Evolutionary conservation across 2,113 vertebrate species (phyloP).

Genomic region (Aptenodytes patagonicus): DNA sequence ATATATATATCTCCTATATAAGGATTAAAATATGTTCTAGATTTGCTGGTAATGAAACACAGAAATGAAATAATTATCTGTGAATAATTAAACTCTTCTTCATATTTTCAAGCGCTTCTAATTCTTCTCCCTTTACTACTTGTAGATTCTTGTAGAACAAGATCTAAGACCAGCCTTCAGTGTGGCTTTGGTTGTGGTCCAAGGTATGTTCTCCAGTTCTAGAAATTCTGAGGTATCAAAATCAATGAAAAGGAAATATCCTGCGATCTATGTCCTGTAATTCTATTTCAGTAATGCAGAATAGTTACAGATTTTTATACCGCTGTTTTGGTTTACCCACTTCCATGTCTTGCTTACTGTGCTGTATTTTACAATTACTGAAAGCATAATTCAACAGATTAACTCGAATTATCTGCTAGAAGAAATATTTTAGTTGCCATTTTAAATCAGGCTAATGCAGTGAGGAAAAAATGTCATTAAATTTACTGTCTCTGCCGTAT

Average conservation of each 20-base stretch:
- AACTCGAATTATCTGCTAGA: not conserved
- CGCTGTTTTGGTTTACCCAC: not conserved
- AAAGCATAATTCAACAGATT: not conserved
- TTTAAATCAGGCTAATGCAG: conserved; percentile 39
- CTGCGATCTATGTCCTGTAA: not conserved
- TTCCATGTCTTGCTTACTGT: not conserved
- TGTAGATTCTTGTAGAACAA: not conserved
- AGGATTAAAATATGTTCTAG: not conserved
- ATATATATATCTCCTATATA: not conserved
- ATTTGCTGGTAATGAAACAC: not conserved
- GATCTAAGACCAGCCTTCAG: not conserved
- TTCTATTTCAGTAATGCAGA: not conserved
- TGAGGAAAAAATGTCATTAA: conserved; percentile 31
- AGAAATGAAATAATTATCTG: not conserved
- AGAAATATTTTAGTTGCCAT: conserved; percentile 26
- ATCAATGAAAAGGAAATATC: not conserved
- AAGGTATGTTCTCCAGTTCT: not conserved
- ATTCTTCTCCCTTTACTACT: not conserved
- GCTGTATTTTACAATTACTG: not conserved
- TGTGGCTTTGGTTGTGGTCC: not conserved
- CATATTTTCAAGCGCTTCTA: not conserved
- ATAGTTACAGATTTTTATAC: not conserved
- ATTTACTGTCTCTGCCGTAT: not conserved
- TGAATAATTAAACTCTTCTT: not conserved
- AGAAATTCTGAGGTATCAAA: not conserved